Evolutionary conservation across 1,140 invertebrate genomes (phyloP).

Genomic region (Scaptomyza hsui): DNA sequence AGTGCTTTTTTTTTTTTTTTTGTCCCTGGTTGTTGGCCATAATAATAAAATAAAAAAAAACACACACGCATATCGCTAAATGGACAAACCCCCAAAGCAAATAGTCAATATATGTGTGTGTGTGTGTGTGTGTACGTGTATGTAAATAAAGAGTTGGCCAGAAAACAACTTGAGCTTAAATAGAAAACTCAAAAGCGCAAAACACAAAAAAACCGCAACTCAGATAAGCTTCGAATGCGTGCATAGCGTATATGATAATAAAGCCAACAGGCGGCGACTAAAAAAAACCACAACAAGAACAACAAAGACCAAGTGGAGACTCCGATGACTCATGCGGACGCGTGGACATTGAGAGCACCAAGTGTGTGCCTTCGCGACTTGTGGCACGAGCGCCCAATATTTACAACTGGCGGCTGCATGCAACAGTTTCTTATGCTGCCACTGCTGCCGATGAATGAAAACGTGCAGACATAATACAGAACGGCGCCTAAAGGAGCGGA

Average conservation of each 20-base stretch:
- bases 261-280: neutral
- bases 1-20: neutral
- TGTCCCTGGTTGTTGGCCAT: conserved; percentile 1
- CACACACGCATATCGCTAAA: conserved; percentile 44
- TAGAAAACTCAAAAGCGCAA: conserved; percentile 54
- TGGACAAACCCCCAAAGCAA: conserved; percentile 66
- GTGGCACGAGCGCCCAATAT: conserved; percentile 52
- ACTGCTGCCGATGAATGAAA: conserved; percentile 69
- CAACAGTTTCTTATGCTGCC: conserved; percentile 51
- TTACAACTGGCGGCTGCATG: conserved; percentile 70
- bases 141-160: conserved; percentile 23
- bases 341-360: conserved; percentile 36
- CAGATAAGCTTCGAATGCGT: conserved; percentile 44
- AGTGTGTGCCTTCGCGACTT: conserved; percentile 30
- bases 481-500: neutral
- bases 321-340: conserved; percentile 47
- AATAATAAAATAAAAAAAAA: conserved; percentile 16
- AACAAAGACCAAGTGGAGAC: conserved; percentile 1
- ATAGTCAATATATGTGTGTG: conserved; percentile 30
- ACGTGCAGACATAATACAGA: conserved; percentile 46
- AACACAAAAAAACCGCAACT: conserved; percentile 27
- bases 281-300: conserved; percentile 13
- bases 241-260: neutral
- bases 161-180: conserved; percentile 41
- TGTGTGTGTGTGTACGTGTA: conserved; percentile 13